Evolutionary conservation across 1,140 invertebrate genomes (phyloP), one percentile per base, ranked within the genome.

Genomic region (Polypedilum vanderplanki): DNA sequence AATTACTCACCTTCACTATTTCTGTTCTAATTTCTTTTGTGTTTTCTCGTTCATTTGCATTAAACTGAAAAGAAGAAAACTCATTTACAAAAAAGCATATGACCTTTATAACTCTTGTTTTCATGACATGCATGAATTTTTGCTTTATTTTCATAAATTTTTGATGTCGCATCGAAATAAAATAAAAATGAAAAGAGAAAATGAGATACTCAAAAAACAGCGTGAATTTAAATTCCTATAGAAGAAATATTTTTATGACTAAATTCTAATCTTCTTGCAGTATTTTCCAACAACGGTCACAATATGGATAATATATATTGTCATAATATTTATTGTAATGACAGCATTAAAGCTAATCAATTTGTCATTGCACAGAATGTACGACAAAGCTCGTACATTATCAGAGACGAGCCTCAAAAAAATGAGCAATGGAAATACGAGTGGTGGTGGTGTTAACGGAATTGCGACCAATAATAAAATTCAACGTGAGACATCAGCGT

Each of bases 351-450:
- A 99, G 85, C 82, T 93, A 73, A 84, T 95, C 75, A 99, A 99
- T 85, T 90, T 92, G 83, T 90, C 91, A 57, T 86, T 99, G 46
- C 98, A 99, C 83, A 90, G 91, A 78, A 91, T 99, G 83, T 99
- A 98, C 85, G 97, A 99, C 84, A 97, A 94, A 12, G 92, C 91
- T 0, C 81, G 82, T 77, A 80, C 78, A 65, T 80, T 82, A 79
- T 82, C 81, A 75, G 81, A 83, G 74, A 78, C 79, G 40, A 81
- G 80, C 75, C 77, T 81, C 15, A 83, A 83, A 74, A 78, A 80
- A 41, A 70, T 70, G 65, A 70, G 65, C 65, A 70, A 70, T 70
- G 65, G 65, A 70, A 70, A 70, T 22, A 70, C 65, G 18, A 70
- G 65, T 10, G 65, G 65, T 8, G 7, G 65, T 70, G 65, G 65